Evolutionary conservation across 1,140 invertebrate genomes (phyloP), one percentile per base, ranked within the genome.

Genomic region (Lanistes nyassanus): DNA sequence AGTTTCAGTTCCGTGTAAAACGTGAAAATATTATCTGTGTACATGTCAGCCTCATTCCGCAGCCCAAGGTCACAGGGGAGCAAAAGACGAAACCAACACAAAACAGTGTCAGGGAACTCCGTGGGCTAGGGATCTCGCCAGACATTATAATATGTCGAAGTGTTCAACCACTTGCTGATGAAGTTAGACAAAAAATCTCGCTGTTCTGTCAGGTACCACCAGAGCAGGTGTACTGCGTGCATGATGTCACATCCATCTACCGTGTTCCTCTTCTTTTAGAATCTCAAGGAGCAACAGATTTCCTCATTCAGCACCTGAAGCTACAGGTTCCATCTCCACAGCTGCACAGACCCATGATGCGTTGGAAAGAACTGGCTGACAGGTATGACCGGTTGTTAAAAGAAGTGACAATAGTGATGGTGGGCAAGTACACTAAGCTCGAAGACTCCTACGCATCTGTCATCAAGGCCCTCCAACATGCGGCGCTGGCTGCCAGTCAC

Each of bases 81-180:
- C 94, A 97, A 23, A 99, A 99, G 91, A 99, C 98, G 3, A 99
- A 99, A 89, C 98, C 98, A 31, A 99, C 98, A 23, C 98, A 99
- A 90, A 94, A 95, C 5, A 97, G 96, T 78, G 96, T 99, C 1
- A 90, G 96, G 77, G 96, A 98, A 89, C 88, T 99, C 4, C 91
- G 97, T 77, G 96, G 96, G 7, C 91, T 98, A 34, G 98, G 98
- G 9, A 89, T 99, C 34, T 95, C 94, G n/a, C 97, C 98, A 0
- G 98, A 99, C 91, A 91, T 99, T 62, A 96, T 99, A 86, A 94
- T 98, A 31, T 98, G 97, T 86, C 91, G 97, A 64, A 97, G 96
- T 76, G 95, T 97, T 87, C 93, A 93, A 80, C 93, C 94, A 1
- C 94, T 99, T 64, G 92, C 92, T 29, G 89, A 93, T 60, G 89